A percentile compares a stretch with the other conserved stretches of the same genome.
These are phyloP conservation scores for Diadegma fenestrale DNA, from an alignment of 2,888 invertebrate species.

Conservation along the genomic window DNA sequence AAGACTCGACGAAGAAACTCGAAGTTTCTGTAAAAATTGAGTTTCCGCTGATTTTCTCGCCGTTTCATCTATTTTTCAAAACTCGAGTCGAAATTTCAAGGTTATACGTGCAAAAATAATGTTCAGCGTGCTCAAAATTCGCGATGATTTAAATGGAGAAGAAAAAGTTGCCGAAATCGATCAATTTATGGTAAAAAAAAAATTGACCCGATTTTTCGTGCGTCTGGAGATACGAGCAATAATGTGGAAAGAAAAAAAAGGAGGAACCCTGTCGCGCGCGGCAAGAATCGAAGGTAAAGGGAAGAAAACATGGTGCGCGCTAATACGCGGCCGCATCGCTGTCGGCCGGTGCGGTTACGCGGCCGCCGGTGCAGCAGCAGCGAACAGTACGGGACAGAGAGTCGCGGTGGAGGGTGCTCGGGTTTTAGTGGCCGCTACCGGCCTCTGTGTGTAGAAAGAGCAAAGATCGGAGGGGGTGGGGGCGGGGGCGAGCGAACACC, in stretches of 20 bases:
- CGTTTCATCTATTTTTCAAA: no score
- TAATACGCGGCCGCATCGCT: slow-evolving; percentile 47
- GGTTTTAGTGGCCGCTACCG: slow-evolving; percentile 41
- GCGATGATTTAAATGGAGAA: no score
- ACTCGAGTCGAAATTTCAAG: no score
- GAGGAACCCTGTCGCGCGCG: slow-evolving; percentile 58
- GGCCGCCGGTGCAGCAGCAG: slow-evolving; percentile 37
- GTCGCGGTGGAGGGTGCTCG: slow-evolving; percentile 31
- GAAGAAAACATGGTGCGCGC: slow-evolving; percentile 45
- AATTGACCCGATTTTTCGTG: neutral
- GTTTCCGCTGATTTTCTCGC: no score
- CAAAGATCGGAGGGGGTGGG: slow-evolving; percentile 45
- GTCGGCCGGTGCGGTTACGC: slow-evolving; percentile 60
- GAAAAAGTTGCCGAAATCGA: no score
- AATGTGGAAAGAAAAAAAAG: neutral
- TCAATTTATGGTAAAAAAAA: neutral
- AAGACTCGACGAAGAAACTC: no score
- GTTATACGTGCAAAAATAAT: no score
- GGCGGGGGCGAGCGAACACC: slow-evolving; percentile 33
- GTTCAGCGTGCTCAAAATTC: no score
- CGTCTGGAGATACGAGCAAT: neutral
- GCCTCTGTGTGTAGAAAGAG: slow-evolving; percentile 34
- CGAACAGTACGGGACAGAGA: slow-evolving; percentile 30
- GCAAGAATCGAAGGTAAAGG: slow-evolving; percentile 61
- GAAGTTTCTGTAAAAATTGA: no score